Conservation (phyloP, 1,140 invertebrate species). For the Pogonognathellus flavescens region DNA sequence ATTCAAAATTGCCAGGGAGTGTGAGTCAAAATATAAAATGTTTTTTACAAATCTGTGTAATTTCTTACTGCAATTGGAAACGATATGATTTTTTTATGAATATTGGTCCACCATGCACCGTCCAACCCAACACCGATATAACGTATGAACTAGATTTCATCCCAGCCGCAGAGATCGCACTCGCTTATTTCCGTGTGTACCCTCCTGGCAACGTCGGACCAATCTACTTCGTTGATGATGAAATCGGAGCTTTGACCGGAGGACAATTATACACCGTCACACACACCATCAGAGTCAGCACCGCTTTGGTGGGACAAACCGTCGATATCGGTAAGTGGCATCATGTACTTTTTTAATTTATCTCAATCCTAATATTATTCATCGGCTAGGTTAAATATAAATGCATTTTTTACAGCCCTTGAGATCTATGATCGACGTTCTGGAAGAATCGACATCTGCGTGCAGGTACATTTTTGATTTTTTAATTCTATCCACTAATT, state of each 20-base stretch:
- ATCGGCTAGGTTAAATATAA: no score
- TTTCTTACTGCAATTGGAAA: not conserved
- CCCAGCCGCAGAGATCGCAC: not conserved
- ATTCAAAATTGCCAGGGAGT: not conserved
- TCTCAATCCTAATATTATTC: no score
- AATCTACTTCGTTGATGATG: not conserved
- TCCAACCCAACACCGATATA: not conserved
- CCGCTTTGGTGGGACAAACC: not conserved
- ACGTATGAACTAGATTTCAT: constrained; percentile 11
- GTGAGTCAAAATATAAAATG: not conserved
- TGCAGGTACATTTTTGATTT: no score
- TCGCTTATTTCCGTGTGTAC: not conserved
- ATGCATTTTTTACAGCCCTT: not conserved
- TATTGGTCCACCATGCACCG: not conserved
- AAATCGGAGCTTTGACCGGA: constrained; percentile 2
- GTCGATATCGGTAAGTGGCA: not conserved
- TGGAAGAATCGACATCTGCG: not conserved
- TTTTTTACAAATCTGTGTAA: not conserved
- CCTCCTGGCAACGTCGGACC: not conserved
- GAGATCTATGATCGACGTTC: constrained; percentile 15
- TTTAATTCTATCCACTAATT: no score
- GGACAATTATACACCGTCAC: not conserved
- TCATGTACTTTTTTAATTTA: no score
- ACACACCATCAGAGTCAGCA: not conserved
- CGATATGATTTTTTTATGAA: not conserved